These are phyloP conservation scores for Verasper variegatus DNA, from an alignment of 2,113 vertebrate species.

Conservation along the genomic window DNA sequence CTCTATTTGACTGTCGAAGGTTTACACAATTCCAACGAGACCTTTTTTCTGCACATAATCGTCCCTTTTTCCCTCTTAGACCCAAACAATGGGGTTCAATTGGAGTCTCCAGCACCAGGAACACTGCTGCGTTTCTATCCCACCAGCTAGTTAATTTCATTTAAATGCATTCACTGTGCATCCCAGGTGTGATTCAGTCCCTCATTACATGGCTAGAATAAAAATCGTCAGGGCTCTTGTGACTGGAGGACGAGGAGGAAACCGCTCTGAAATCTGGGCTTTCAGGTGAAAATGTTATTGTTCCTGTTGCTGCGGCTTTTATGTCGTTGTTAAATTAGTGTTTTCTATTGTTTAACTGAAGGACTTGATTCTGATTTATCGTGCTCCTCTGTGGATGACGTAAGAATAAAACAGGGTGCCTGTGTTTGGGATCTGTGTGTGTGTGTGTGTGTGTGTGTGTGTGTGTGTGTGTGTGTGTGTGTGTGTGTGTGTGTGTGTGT, in stretches of 20 bases:
- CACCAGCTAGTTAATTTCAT: conserved; percentile 45
- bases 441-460: conserved; percentile 18
- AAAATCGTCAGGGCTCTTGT: conserved; percentile 38
- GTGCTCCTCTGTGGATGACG: conserved; percentile 21
- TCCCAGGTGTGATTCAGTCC: conserved; percentile 58
- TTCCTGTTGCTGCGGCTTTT: background rate
- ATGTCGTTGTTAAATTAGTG: background rate
- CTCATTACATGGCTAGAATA: conserved; percentile 54
- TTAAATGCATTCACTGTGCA: conserved; percentile 45
- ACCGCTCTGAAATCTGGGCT: background rate
- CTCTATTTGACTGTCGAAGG: no score
- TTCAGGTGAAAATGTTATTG: background rate
- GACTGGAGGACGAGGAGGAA: background rate
- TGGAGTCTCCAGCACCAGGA: background rate
- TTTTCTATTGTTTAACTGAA: conserved; percentile 24
- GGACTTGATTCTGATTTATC: conserved; percentile 15
- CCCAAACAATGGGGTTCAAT: conserved; percentile 22
- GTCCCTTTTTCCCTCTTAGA: background rate
- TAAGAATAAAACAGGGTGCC: conserved; percentile 39
- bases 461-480: conserved; percentile 22
- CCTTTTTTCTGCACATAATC: no score
- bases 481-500: conserved; percentile 21
- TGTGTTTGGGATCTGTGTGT: conserved; percentile 18
- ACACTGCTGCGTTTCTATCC: conserved; percentile 20
- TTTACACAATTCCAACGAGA: background rate